These are phyloP conservation scores for Thelaira solivaga DNA, from an alignment of 2,888 invertebrate species.

Conservation along the genomic window DNA sequence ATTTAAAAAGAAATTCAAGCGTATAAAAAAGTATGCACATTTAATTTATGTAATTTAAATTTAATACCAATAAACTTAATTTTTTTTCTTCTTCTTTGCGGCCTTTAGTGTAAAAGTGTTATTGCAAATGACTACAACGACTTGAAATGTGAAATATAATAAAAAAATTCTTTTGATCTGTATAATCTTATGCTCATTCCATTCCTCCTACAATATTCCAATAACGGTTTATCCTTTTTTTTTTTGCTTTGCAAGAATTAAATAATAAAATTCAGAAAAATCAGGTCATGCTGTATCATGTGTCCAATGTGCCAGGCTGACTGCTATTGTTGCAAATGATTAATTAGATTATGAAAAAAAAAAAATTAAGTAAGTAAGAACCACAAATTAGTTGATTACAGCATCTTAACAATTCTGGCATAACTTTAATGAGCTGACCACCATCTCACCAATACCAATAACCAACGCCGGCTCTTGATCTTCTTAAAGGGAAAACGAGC, in stretches of 20 bases:
- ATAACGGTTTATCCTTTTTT: conserved; percentile 36
- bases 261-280: conserved; percentile 34
- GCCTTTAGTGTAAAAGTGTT: conserved; percentile 22
- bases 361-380: too few species aligned
- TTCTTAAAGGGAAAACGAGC: conserved; percentile 19
- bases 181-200: not conserved
- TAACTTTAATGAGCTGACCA: conserved; percentile 53
- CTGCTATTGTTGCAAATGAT: conserved; percentile 53
- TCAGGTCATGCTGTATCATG: conserved; percentile 55
- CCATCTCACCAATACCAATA: conserved; percentile 24
- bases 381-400: conserved; percentile 61
- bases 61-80: conserved; percentile 19
- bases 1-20: too few species aligned
- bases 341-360: conserved; percentile 60
- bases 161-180: conserved; percentile 35
- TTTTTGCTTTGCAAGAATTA: not conserved
- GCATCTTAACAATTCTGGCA: conserved; percentile 47
- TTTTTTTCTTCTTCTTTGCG: conserved; percentile 1
- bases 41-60: not conserved
- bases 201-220: conserved; percentile 26
- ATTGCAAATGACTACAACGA: conserved; percentile 22
- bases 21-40: too few species aligned
- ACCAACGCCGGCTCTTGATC: conserved; percentile 6
- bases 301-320: conserved; percentile 9
- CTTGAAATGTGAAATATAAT: conserved; percentile 29